phyloP scores from a whole-genome alignment of 1,140 invertebrate genomes.

The Phortica variegata region DNA sequence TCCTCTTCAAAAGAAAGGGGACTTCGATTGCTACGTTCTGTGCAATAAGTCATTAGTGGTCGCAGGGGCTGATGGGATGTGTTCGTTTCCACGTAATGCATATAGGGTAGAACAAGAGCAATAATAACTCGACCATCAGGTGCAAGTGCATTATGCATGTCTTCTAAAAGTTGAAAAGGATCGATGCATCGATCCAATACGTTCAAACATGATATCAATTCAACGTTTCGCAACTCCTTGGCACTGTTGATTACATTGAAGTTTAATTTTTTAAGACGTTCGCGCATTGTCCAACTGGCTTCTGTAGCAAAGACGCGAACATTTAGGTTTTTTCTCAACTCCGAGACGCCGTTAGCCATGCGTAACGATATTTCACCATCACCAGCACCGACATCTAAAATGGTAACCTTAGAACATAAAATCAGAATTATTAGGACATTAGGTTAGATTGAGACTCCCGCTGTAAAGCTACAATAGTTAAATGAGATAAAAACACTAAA shows the following conservation, averaged over 20 bases:
- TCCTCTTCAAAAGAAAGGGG: slow-evolving; percentile 48
- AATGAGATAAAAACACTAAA: too few species aligned
- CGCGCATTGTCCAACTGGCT: slow-evolving; percentile 77
- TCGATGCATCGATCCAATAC: slow-evolving; percentile 83
- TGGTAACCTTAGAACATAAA: slow-evolving; percentile 23
- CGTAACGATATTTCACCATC: slow-evolving; percentile 82
- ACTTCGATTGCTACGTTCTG: slow-evolving; percentile 14
- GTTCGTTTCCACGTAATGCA: slow-evolving; percentile 79
- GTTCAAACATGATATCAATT: slow-evolving; percentile 80
- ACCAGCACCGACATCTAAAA: slow-evolving; percentile 86
- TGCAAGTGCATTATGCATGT: slow-evolving; percentile 66
- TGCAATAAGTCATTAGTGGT: slow-evolving; percentile 35
- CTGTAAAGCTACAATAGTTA: too few species aligned
- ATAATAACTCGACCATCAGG: slow-evolving; percentile 73
- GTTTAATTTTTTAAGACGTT: slow-evolving; percentile 66
- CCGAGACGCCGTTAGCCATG: slow-evolving; percentile 59
- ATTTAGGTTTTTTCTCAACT: slow-evolving; percentile 56
- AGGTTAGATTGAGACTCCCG: too few species aligned
- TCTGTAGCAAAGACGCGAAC: slow-evolving; percentile 82
- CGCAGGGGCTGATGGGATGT: slow-evolving; percentile 52
- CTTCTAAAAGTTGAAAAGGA: slow-evolving; percentile 70
- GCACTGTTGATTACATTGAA: slow-evolving; percentile 61
- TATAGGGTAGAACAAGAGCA: slow-evolving; percentile 82
- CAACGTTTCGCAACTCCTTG: slow-evolving; percentile 33
- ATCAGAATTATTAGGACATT: not conserved